Percentiles rank a stretch among this genome's conserved stretches.
Evolutionary conservation across 2,113 vertebrate species (phyloP).

Genomic region (Aptenodytes forsteri): DNA sequence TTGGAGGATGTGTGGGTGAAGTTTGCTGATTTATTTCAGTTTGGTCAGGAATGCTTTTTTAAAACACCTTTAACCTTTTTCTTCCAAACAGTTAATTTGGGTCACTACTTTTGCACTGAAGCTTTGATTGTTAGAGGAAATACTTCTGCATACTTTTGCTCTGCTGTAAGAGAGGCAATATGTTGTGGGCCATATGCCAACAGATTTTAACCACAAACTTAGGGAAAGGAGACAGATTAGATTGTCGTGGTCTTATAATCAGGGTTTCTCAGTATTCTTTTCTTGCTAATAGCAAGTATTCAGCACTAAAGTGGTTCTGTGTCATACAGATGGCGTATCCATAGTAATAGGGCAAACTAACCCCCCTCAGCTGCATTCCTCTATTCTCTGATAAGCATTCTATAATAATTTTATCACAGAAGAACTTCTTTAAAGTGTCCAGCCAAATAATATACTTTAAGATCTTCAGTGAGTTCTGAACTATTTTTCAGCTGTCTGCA

Average conservation of each 20-base stretch:
- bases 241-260: conserved; percentile 57
- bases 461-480: neutral
- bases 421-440: neutral
- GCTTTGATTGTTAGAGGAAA: conserved; percentile 67
- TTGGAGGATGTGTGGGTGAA: conserved; percentile 56
- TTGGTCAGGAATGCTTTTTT: conserved; percentile 62
- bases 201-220: conserved; percentile 57
- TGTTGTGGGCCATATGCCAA: conserved; percentile 58
- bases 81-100: conserved; percentile 54
- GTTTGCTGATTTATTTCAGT: conserved; percentile 54
- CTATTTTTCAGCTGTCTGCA: neutral
- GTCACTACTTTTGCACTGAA: conserved; percentile 57
- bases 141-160: conserved; percentile 62
- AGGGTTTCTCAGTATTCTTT: conserved; percentile 24
- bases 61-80: conserved; percentile 65
- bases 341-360: neutral
- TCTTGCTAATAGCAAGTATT: conserved; percentile 17
- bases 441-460: neutral
- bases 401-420: neutral
- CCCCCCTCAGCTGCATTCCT: neutral
- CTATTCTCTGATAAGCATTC: neutral
- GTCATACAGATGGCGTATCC: neutral
- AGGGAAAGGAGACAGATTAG: conserved; percentile 51
- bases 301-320: neutral
- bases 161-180: conserved; percentile 61